These are phyloP conservation scores for Protosalanx chinensis DNA, from an alignment of 2,797 vertebrate species.

Conservation along the genomic window DNA sequence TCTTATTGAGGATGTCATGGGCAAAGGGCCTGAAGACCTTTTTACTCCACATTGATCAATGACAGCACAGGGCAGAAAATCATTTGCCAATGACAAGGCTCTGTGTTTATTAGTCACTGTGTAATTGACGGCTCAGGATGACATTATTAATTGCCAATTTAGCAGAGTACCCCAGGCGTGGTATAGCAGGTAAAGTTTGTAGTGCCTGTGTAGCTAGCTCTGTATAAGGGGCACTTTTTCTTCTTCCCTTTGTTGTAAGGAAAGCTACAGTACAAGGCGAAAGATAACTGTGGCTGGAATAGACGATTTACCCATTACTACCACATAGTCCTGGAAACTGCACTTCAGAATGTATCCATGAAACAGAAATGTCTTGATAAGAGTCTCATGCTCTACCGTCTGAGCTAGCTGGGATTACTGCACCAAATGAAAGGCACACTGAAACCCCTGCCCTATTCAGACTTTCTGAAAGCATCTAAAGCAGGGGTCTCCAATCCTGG, in stretches of 20 bases:
- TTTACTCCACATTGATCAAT: slow-evolving; percentile 49
- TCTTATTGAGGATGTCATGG: slow-evolving; percentile 33
- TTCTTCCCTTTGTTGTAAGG: too few species aligned
- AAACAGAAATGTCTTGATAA: too few species aligned
- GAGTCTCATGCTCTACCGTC: too few species aligned
- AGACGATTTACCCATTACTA: too few species aligned
- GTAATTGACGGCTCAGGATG: slow-evolving; percentile 38
- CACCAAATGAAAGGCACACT: not conserved
- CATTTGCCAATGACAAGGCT: slow-evolving; percentile 43
- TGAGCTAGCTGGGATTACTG: too few species aligned
- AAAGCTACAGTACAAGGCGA: too few species aligned
- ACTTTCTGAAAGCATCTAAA: too few species aligned
- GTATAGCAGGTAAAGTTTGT: slow-evolving; percentile 5
- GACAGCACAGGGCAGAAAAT: slow-evolving; percentile 42
- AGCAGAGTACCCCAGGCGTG: slow-evolving; percentile 28
- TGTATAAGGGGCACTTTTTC: not conserved
- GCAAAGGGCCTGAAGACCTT: slow-evolving; percentile 27
- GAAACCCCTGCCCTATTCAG: too few species aligned
- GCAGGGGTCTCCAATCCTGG: too few species aligned
- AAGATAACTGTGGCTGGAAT: too few species aligned
- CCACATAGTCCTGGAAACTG: too few species aligned
- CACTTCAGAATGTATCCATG: too few species aligned
- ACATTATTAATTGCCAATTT: slow-evolving; percentile 47
- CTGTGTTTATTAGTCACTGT: slow-evolving; percentile 35
- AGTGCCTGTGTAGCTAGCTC: not conserved